Percentiles rank a stretch among this genome's conserved stretches.
Evolutionary conservation across 2,113 vertebrate genomes (phyloP).

Genomic region (Odocoileus virginianus): DNA sequence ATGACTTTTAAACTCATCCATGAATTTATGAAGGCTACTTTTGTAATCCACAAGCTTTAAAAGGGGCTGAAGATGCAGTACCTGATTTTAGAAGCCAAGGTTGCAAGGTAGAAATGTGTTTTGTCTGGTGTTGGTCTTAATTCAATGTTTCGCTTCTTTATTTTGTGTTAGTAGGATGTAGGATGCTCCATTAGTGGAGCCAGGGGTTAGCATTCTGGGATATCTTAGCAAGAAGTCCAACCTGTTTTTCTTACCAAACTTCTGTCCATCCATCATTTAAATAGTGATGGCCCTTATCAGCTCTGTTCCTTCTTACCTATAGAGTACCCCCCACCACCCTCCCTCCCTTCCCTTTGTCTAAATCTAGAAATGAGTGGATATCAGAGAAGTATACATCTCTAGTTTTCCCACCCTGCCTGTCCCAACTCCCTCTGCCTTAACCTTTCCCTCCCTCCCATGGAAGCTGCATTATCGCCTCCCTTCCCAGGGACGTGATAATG

Average conservation of each 20-base stretch:
- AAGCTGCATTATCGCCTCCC: neutral
- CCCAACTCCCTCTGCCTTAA: neutral
- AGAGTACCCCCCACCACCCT: neutral
- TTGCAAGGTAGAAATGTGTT: neutral
- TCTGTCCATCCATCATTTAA: neutral
- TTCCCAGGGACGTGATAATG: neutral
- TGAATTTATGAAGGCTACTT: neutral
- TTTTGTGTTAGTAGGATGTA: neutral
- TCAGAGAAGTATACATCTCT: neutral
- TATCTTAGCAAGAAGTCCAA: neutral
- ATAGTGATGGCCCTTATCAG: neutral
- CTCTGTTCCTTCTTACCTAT: neutral
- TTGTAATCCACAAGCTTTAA: neutral
- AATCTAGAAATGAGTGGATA: neutral
- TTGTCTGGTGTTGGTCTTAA: neutral
- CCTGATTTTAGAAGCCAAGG: neutral
- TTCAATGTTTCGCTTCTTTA: neutral
- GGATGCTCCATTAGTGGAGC: neutral
- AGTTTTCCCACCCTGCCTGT: neutral
- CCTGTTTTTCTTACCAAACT: neutral
- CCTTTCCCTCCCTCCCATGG: neutral
- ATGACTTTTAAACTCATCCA: neutral
- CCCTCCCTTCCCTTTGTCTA: neutral
- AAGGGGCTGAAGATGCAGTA: neutral
- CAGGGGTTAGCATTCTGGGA: neutral